A percentile compares a stretch with the other conserved stretches of the same genome.
Conservation (phyloP, 1,140 invertebrate genomes). For the Planococcus citri region DNA sequence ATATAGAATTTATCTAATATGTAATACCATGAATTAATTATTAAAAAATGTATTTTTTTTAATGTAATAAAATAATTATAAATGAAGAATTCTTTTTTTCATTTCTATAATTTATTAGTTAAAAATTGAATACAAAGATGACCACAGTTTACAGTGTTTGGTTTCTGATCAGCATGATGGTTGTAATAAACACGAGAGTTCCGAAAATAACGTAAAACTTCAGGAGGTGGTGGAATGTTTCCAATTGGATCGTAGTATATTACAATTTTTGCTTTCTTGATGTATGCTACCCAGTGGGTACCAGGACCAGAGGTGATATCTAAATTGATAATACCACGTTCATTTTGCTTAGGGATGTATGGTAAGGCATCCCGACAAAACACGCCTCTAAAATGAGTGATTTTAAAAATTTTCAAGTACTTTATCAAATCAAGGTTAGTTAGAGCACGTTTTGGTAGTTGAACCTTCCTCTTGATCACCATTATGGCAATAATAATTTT, state of each 20-base stretch:
- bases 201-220: conserved; percentile 29
- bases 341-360: conserved; percentile 21
- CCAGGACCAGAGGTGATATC: conserved; percentile 28
- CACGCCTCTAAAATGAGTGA: too few relatives aligned
- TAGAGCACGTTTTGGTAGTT: too few relatives aligned
- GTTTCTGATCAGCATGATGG: conserved; percentile 27
- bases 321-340: conserved; percentile 32
- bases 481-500: too few relatives aligned
- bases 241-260: conserved; percentile 32
- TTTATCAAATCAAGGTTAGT: too few relatives aligned
- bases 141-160: conserved; percentile 26
- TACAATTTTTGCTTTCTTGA: conserved; percentile 28
- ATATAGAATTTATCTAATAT: too few relatives aligned
- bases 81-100: too few relatives aligned
- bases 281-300: conserved; percentile 32
- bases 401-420: too few relatives aligned
- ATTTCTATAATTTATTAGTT: not conserved
- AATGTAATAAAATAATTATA: too few relatives aligned
- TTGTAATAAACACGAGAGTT: conserved; percentile 28
- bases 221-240: conserved; percentile 29
- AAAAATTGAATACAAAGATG: conserved; percentile 30
- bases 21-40: too few relatives aligned
- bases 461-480: too few relatives aligned
- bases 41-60: too few relatives aligned
- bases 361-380: too few relatives aligned